Conservation (phyloP, 2,888 invertebrate species). For the Cylloceria caligata region DNA sequence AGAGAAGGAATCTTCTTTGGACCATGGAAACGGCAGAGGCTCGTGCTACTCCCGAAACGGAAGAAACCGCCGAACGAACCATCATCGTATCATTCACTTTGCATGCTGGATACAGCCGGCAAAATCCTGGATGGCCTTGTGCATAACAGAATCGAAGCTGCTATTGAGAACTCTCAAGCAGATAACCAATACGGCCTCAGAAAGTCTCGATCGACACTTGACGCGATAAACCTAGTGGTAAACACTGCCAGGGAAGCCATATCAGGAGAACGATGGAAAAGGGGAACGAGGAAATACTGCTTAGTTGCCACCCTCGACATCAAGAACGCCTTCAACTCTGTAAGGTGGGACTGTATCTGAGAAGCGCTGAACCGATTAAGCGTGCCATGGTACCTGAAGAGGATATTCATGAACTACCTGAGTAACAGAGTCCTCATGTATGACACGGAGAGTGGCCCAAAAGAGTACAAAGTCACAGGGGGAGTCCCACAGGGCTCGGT, state of each 20-base stretch:
- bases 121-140: not conserved
- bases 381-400: too few species aligned
- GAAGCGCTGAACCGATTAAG: too few species aligned
- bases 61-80: not conserved
- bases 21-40: constrained; percentile 5
- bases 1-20: not conserved
- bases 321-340: not conserved
- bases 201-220: not conserved
- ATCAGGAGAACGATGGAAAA: not conserved
- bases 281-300: not conserved
- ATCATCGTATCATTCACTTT: too few species aligned
- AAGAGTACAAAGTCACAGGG: too few species aligned
- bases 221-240: not conserved
- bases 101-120: not conserved
- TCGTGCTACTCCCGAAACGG: not conserved
- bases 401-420: too few species aligned
- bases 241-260: not conserved
- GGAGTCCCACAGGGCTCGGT: too few species aligned
- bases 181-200: not conserved
- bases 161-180: not conserved
- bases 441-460: too few species aligned
- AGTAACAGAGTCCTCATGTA: too few species aligned
- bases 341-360: too few species aligned
- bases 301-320: not conserved
- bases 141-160: not conserved